Evolutionary conservation across 2,113 vertebrate genomes (phyloP).

Genomic region (Hepsetus odoe): DNA sequence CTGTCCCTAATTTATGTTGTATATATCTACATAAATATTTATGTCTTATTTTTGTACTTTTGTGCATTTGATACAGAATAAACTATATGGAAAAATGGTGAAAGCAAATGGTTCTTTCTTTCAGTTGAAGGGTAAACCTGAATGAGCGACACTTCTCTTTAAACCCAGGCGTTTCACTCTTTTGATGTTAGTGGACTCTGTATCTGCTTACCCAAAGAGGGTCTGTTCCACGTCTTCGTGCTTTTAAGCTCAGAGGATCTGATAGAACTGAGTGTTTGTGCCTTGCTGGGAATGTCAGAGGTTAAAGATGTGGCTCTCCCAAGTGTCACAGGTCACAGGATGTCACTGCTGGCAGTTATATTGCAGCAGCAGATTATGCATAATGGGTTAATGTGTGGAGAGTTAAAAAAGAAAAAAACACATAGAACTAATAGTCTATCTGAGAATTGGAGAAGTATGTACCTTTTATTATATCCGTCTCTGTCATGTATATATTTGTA

Average conservation of each 20-base stretch:
- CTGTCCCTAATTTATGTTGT: slow-evolving; percentile 64
- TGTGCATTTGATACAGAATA: slow-evolving; percentile 56
- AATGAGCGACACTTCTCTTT: background rate
- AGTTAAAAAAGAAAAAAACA: background rate
- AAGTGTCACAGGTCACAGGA: background rate
- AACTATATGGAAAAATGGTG: slow-evolving; percentile 37
- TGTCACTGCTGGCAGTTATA: background rate
- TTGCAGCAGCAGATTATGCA: too few relatives aligned
- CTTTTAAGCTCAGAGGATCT: background rate
- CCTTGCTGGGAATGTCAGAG: slow-evolving; percentile 15
- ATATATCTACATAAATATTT: slow-evolving; percentile 60
- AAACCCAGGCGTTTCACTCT: background rate
- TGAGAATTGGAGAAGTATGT: too few relatives aligned
- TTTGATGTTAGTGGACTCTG: slow-evolving; percentile 34
- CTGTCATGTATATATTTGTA: too few relatives aligned
- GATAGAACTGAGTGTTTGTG: slow-evolving; percentile 13
- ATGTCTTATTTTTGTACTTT: slow-evolving; percentile 61
- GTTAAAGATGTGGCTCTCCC: slow-evolving; percentile 11
- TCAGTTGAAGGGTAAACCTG: background rate
- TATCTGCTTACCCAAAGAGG: background rate
- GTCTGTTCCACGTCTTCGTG: slow-evolving; percentile 38
- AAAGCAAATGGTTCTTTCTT: background rate
- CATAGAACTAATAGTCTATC: too few relatives aligned
- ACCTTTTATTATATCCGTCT: too few relatives aligned
- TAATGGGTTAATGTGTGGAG: background rate